Percentiles rank a stretch among this genome's conserved stretches.
Evolutionary conservation across 2,113 vertebrate genomes (phyloP).

Genomic region (Cichladusa arquata): DNA sequence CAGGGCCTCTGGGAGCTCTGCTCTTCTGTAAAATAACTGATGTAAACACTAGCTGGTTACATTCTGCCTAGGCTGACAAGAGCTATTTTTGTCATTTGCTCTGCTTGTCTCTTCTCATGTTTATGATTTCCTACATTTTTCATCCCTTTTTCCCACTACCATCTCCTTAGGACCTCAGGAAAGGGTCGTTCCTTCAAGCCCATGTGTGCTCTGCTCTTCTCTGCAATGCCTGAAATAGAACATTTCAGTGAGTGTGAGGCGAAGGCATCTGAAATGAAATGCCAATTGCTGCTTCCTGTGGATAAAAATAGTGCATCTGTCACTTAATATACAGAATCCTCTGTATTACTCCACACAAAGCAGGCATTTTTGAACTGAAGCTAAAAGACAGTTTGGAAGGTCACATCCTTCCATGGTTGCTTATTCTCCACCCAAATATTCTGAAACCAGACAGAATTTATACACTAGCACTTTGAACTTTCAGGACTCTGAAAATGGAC

Average conservation of each 20-base stretch:
- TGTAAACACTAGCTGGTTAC: background rate
- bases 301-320: background rate
- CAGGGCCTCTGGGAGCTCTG: background rate
- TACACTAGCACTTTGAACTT: background rate
- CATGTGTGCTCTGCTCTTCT: background rate
- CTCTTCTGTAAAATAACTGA: background rate
- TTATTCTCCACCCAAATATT: background rate
- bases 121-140: background rate
- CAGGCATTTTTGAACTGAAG: background rate
- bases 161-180: background rate
- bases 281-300: background rate
- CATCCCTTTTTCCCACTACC: background rate
- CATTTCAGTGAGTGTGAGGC: conserved; percentile 3
- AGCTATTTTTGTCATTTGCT: conserved; percentile 8
- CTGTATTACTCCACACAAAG: conserved; percentile 9
- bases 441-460: background rate
- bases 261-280: background rate
- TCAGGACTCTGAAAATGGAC: background rate
- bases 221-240: background rate
- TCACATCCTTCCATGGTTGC: background rate
- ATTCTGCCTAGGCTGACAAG: background rate
- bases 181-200: background rate
- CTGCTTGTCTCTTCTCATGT: conserved; percentile 26
- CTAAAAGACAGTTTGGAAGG: conserved; percentile 11
- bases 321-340: conserved; percentile 10